Conservation (phyloP, 2,888 invertebrate species). For the Drosophila demipolita region DNA sequence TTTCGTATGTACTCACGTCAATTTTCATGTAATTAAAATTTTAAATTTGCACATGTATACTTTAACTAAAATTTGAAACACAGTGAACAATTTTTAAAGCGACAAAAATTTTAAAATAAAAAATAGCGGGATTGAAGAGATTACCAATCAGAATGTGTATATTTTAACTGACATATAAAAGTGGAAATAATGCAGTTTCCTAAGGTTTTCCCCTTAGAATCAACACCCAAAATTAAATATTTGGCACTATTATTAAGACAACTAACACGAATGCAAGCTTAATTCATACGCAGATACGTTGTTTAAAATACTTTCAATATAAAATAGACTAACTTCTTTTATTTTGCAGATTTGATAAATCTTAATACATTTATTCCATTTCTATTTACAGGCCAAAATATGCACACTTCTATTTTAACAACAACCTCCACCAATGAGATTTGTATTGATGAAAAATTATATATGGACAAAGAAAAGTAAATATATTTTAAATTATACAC, state of each 20-base stretch:
- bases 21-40: too few relatives aligned
- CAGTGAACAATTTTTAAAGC: neutral
- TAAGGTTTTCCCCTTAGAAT: neutral
- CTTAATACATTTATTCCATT: too few relatives aligned
- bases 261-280: neutral
- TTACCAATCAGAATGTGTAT: neutral
- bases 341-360: neutral
- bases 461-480: constrained; percentile 26
- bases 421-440: constrained; percentile 25
- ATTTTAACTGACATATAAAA: neutral
- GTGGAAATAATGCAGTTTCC: fast-evolving
- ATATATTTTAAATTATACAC: neutral
- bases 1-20: neutral
- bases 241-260: neutral
- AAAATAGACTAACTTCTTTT: neutral
- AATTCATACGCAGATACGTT: neutral
- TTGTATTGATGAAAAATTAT: constrained; percentile 35
- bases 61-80: constrained; percentile 1
- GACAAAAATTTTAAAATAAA: neutral
- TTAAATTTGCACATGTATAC: neutral
- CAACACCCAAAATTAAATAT: neutral
- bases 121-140: neutral
- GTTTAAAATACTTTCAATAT: neutral
- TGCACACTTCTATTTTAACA: constrained; percentile 37
- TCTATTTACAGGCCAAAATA: constrained; percentile 18